Evolutionary conservation across 2,113 vertebrate species (phyloP).

Genomic region (Lepisosteus osseus): DNA sequence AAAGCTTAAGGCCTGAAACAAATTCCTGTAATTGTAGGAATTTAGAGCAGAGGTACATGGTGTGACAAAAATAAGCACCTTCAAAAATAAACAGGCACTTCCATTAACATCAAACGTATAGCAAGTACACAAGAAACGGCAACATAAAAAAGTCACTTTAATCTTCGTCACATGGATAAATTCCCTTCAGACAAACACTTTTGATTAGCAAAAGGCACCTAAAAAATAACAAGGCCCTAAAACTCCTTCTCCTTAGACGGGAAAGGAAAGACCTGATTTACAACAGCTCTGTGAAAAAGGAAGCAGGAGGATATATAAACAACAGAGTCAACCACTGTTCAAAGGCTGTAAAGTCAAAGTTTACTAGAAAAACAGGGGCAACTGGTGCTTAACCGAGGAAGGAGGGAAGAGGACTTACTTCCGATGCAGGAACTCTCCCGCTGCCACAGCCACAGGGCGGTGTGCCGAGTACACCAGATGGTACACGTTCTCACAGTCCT

Average conservation of each 20-base stretch:
- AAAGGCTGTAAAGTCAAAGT: neutral
- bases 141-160: neutral
- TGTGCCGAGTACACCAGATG: slow-evolving; percentile 97
- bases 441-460: slow-evolving; percentile 92
- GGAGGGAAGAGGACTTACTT: slow-evolving; percentile 74
- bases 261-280: neutral
- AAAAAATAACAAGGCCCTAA: slow-evolving; percentile 9
- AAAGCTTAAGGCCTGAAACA: slow-evolving; percentile 1
- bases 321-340: neutral
- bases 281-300: neutral
- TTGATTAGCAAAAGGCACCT: neutral
- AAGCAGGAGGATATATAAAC: neutral
- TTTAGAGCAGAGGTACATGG: too few relatives aligned
- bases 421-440: slow-evolving; percentile 95
- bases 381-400: neutral
- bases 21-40: neutral
- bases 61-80: too few relatives aligned
- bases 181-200: neutral
- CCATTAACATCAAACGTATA: neutral
- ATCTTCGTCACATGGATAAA: too few relatives aligned
- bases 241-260: neutral
- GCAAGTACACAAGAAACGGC: neutral
- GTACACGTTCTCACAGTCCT: slow-evolving; percentile 98
- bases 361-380: neutral
- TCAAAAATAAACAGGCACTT: neutral